These are phyloP conservation scores for Ischnus inquisitorius DNA, from an alignment of 2,888 invertebrate species.

Conservation along the genomic window DNA sequence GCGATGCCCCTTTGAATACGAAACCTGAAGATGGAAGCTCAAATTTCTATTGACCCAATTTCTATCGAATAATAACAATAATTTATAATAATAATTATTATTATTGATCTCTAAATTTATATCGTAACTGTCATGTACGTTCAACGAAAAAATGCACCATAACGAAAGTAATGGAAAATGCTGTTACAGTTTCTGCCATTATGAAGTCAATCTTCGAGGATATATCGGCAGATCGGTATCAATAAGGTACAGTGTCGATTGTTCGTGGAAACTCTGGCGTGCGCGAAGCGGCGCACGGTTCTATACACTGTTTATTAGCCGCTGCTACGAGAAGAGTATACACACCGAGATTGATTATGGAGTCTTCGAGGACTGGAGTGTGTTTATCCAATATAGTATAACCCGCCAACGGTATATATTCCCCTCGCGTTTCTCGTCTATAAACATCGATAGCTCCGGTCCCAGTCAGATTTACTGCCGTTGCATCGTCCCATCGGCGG, in stretches of 20 bases:
- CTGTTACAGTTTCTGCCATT: no score
- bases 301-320: conserved; percentile 14
- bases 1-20: not conserved
- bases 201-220: no score
- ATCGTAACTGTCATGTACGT: no score
- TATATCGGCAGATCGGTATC: not conserved
- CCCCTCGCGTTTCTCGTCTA: conserved; percentile 38
- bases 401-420: conserved; percentile 11
- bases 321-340: conserved; percentile 3
- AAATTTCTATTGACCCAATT: no score
- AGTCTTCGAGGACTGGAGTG: conserved; percentile 33
- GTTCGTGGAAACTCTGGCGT: conserved; percentile 5
- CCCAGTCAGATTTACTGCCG: conserved; percentile 47
- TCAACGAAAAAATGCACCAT: no score
- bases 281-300: not conserved
- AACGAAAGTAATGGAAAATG: no score
- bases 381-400: conserved; percentile 41
- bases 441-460: conserved; percentile 34
- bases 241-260: not conserved
- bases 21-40: not conserved
- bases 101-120: no score
- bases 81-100: no score
- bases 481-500: conserved; percentile 26
- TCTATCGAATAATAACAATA: not conserved
- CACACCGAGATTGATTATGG: conserved; percentile 36